Evolutionary conservation across 2,797 vertebrate genomes (phyloP).

Genomic region (Epinephelus awoara): DNA sequence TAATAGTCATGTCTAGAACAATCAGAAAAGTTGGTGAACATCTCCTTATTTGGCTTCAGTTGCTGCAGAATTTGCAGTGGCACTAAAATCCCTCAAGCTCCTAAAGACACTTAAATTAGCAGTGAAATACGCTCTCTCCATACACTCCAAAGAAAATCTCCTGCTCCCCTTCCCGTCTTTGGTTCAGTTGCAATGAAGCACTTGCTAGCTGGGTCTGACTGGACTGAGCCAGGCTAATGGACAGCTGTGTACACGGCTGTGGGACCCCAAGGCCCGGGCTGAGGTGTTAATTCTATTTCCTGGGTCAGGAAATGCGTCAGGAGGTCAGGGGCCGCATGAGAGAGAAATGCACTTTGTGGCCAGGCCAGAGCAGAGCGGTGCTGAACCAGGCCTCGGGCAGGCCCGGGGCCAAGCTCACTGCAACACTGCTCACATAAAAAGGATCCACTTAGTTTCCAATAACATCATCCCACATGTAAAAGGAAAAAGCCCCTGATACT

Average conservation of each 20-base stretch:
- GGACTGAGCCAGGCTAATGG: slow-evolving; percentile 50
- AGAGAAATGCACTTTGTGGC: slow-evolving; percentile 72
- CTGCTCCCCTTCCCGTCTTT: slow-evolving; percentile 4
- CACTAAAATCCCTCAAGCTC: slow-evolving; percentile 50
- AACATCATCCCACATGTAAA: slow-evolving; percentile 57
- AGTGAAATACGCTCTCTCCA: slow-evolving; percentile 27
- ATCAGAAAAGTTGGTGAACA: slow-evolving; percentile 30
- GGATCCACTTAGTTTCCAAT: slow-evolving; percentile 69
- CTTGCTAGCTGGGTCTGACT: slow-evolving; percentile 42
- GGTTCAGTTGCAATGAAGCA: slow-evolving; percentile 26
- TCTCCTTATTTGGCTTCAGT: slow-evolving; percentile 60
- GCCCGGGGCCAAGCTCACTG: slow-evolving; percentile 60
- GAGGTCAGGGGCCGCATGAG: slow-evolving; percentile 80
- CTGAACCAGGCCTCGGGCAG: slow-evolving; percentile 54
- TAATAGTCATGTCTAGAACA: slow-evolving; percentile 1
- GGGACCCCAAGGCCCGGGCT: slow-evolving; percentile 69
- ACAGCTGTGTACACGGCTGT: slow-evolving; percentile 79
- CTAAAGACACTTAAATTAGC: slow-evolving; percentile 49
- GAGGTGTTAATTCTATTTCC: slow-evolving; percentile 90
- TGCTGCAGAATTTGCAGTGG: slow-evolving; percentile 11
- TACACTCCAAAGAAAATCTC: slow-evolving; percentile 35
- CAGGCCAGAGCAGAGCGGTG: slow-evolving; percentile 45
- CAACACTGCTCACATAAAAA: slow-evolving; percentile 71
- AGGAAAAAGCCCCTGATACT: neutral
- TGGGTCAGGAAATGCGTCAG: slow-evolving; percentile 86